A percentile compares a stretch with the other conserved stretches of the same genome.
Conservation (phyloP, 2,797 vertebrate species). For the Mareca penelope region DNA sequence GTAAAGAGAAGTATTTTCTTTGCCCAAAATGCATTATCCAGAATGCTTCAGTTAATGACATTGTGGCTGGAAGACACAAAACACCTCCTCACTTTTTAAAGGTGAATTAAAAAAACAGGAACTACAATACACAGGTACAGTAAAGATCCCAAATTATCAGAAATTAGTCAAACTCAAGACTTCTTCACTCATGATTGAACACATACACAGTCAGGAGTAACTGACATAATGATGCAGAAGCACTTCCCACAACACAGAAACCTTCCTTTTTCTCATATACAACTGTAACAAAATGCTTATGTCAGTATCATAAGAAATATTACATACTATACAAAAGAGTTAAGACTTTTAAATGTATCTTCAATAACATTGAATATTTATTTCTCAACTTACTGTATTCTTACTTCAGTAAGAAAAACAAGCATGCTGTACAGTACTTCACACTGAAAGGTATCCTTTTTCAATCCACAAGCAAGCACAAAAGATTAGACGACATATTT, state of each 20-base stretch:
- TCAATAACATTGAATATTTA: not conserved
- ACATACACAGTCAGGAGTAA: not conserved
- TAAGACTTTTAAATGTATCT: not conserved
- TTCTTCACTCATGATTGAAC: not conserved
- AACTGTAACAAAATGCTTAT: not conserved
- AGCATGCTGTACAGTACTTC: not conserved
- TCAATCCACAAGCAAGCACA: not conserved
- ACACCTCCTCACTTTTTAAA: not conserved
- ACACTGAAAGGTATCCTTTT: not conserved
- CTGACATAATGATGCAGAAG: not conserved
- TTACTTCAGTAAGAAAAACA: not conserved
- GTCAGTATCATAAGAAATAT: not conserved
- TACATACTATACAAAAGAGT: not conserved
- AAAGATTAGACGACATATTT: not conserved
- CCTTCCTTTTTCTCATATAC: not conserved
- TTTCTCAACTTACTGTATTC: not conserved
- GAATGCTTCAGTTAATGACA: not conserved
- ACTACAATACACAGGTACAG: not conserved
- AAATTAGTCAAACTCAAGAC: not conserved
- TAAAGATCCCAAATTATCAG: not conserved
- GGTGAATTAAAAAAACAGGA: not conserved
- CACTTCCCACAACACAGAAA: not conserved
- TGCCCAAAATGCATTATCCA: not conserved
- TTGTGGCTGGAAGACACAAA: not conserved
- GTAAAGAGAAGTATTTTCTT: not conserved